These are phyloP conservation scores for Drosophila littoralis DNA, from an alignment of 1,140 invertebrate genomes.

Conservation along the genomic window DNA sequence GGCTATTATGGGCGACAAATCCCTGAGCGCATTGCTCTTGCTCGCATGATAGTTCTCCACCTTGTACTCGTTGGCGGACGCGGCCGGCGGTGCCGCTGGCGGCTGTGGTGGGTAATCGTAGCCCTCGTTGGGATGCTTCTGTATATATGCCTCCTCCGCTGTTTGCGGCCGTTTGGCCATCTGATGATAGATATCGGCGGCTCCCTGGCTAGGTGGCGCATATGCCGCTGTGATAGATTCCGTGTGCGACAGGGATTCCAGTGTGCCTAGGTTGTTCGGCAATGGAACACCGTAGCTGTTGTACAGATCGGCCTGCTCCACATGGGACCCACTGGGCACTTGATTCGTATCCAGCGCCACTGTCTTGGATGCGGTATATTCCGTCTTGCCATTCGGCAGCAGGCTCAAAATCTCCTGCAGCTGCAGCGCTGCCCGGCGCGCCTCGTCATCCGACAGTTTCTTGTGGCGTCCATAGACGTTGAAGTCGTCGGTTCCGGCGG, in stretches of 20 bases:
- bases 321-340: conserved; percentile 36
- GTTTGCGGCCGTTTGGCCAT: conserved; percentile 72
- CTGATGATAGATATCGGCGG: conserved; percentile 77
- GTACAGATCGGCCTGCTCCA: conserved; percentile 59
- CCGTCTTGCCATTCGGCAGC: conserved; percentile 77
- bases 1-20: conserved; percentile 78
- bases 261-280: conserved; percentile 72
- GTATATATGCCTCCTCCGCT: conserved; percentile 71
- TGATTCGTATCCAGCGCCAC: conserved; percentile 63
- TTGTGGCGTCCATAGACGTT: conserved; percentile 79
- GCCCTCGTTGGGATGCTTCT: conserved; percentile 80
- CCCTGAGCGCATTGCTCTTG: conserved; percentile 70
- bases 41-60: conserved; percentile 74
- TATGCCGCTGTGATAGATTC: conserved; percentile 82
- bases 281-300: conserved; percentile 68
- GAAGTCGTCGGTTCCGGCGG: conserved; percentile 67
- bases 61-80: conserved; percentile 44
- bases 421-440: conserved; percentile 69
- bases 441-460: conserved; percentile 72
- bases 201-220: conserved; percentile 34
- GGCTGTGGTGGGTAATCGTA: conserved; percentile 68
- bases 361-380: conserved; percentile 78
- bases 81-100: conserved; percentile 3
- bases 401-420: conserved; percentile 78
- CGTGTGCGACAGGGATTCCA: conserved; percentile 79